Conservation (phyloP, 2,888 invertebrate genomes). For the Hylaea fasciaria region DNA sequence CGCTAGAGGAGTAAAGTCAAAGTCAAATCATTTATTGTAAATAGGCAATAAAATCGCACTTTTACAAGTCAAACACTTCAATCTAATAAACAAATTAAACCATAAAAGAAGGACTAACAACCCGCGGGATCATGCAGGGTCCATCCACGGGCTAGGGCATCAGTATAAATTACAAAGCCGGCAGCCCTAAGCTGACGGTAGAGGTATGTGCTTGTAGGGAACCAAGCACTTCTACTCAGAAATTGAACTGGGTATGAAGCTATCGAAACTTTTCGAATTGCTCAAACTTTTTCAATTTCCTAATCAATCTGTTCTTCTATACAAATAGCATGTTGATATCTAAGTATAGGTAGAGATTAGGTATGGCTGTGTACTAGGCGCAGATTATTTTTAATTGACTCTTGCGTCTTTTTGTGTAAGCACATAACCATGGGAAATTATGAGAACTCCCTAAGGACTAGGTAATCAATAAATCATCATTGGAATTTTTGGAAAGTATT, state of each 20-base stretch:
- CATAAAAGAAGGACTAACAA: too few relatives aligned
- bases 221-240: conserved; percentile 10
- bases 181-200: background rate
- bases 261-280: conserved; percentile 34
- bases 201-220: background rate
- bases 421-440: too few relatives aligned
- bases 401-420: background rate
- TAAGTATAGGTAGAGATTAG: background rate
- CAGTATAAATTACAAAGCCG: background rate
- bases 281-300: conserved; percentile 49
- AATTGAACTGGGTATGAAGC: conserved; percentile 25
- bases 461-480: too few relatives aligned
- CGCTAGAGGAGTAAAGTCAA: too few relatives aligned
- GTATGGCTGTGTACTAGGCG: background rate
- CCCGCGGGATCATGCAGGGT: too few relatives aligned
- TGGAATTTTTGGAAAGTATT: too few relatives aligned
- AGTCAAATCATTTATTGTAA: too few relatives aligned
- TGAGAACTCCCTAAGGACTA: too few relatives aligned
- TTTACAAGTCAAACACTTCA: too few relatives aligned
- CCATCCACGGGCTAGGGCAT: too few relatives aligned
- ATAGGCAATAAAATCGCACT: too few relatives aligned
- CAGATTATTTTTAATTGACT: background rate
- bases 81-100: too few relatives aligned
- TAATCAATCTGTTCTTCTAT: conserved; percentile 36
- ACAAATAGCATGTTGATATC: conserved; percentile 3